Evolutionary conservation across 23 tunicate species (phyloP).

Genomic region (Phallusia fumigata): DNA sequence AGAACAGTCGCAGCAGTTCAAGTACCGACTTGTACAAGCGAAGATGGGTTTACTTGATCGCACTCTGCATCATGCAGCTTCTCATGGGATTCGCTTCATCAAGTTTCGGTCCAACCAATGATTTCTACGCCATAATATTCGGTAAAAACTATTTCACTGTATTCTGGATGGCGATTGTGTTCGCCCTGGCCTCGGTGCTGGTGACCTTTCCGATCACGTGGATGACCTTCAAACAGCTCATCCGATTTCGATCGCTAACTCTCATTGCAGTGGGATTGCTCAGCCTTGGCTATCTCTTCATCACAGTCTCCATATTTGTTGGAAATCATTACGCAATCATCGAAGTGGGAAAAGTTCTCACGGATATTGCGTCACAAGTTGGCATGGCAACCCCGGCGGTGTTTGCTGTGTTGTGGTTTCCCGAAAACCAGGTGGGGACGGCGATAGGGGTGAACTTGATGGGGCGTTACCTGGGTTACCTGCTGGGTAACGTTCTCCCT

Average conservation of each 20-base stretch:
- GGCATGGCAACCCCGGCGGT: background rate
- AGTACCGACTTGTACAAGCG: background rate
- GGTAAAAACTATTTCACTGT: background rate
- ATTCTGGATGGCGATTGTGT: background rate
- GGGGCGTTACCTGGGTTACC: background rate
- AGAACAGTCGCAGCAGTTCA: background rate
- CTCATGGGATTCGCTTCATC: background rate
- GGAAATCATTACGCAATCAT: background rate
- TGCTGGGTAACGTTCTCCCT: background rate
- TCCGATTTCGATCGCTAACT: background rate
- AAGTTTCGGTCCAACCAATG: background rate
- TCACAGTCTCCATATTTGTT: background rate
- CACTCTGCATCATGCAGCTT: background rate
- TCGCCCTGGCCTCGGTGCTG: background rate
- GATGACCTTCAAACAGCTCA: background rate
- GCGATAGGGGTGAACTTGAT: background rate
- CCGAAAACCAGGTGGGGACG: background rate
- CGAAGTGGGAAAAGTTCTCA: background rate
- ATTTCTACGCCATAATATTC: background rate
- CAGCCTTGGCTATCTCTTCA: background rate
- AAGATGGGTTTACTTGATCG: background rate
- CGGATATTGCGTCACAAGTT: background rate
- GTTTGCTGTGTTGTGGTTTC: background rate
- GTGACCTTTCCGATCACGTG: slow-evolving; percentile 6
- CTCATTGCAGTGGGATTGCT: background rate